Evolutionary conservation across 2,113 vertebrate genomes (phyloP).

Genomic region (Engystomops pustulosus): DNA sequence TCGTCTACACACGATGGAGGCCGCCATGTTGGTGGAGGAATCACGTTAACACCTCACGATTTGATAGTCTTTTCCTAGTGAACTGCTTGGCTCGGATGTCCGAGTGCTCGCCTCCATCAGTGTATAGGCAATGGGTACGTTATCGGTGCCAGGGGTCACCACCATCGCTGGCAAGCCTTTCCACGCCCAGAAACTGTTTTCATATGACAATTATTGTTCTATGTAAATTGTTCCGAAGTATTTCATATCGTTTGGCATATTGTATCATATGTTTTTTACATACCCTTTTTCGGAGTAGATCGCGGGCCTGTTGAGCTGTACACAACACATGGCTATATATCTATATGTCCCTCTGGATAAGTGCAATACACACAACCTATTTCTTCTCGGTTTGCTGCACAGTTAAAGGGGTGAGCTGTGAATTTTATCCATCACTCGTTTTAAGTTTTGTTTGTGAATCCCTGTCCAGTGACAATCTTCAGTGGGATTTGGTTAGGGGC

Average conservation of each 20-base stretch:
- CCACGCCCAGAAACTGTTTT: neutral
- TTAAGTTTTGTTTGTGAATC: neutral
- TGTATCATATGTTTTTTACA: neutral
- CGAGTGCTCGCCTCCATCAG: neutral
- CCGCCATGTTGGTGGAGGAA: neutral
- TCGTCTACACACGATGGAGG: neutral
- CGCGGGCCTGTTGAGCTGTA: neutral
- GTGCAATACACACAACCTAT: neutral
- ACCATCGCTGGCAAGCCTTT: neutral
- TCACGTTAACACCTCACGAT: too few relatives aligned
- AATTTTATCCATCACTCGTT: neutral
- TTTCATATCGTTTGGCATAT: neutral
- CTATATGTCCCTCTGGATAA: neutral
- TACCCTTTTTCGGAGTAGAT: neutral
- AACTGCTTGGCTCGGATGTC: neutral
- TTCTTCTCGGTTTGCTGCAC: neutral
- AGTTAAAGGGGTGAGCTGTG: neutral
- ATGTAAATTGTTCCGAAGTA: neutral
- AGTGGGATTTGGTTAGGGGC: neutral
- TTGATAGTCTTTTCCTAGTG: neutral
- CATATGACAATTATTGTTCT: neutral
- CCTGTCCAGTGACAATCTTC: constrained; percentile 25
- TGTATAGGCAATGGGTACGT: constrained; percentile 23
- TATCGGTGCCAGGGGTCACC: neutral
- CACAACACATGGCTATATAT: neutral